Percentiles rank a stretch among this genome's conserved stretches.
Conservation (phyloP, 2,113 vertebrate genomes). For the Lampris megalopsis region DNA sequence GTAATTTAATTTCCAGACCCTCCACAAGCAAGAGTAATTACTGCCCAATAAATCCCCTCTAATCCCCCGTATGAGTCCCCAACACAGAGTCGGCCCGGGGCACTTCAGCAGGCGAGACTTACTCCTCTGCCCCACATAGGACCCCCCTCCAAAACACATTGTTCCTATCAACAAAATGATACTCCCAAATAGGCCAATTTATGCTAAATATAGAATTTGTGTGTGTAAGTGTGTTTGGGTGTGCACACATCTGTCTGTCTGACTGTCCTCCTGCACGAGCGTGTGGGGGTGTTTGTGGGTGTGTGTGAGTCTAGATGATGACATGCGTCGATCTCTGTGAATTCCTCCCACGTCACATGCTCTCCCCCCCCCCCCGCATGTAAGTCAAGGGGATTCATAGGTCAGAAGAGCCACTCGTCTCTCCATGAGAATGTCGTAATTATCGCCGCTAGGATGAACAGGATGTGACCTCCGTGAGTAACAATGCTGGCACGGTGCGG, state of each 20-base stretch:
- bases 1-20: constrained; percentile 82
- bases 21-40: constrained; percentile 75
- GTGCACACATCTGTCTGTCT: background rate
- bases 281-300: constrained; percentile 3
- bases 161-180: background rate
- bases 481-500: background rate
- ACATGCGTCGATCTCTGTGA: constrained; percentile 18
- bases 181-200: constrained; percentile 1
- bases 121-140: constrained; percentile 49
- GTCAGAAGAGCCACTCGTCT: constrained; percentile 58
- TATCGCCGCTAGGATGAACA: constrained; percentile 51
- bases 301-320: background rate
- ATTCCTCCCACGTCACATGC: constrained; percentile 42
- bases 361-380: background rate
- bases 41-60: constrained; percentile 79
- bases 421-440: constrained; percentile 67
- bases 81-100: constrained; percentile 43
- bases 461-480: constrained; percentile 50
- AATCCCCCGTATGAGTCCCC: constrained; percentile 73
- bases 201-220: background rate
- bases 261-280: background rate
- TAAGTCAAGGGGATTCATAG: constrained; percentile 35
- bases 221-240: background rate
- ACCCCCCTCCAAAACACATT: background rate
- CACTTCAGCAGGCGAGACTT: constrained; percentile 38